A percentile compares a stretch with the other conserved stretches of the same genome.
phyloP scores from a whole-genome alignment of 2,888 invertebrate genomes.

The Hoplodrina ambigua region DNA sequence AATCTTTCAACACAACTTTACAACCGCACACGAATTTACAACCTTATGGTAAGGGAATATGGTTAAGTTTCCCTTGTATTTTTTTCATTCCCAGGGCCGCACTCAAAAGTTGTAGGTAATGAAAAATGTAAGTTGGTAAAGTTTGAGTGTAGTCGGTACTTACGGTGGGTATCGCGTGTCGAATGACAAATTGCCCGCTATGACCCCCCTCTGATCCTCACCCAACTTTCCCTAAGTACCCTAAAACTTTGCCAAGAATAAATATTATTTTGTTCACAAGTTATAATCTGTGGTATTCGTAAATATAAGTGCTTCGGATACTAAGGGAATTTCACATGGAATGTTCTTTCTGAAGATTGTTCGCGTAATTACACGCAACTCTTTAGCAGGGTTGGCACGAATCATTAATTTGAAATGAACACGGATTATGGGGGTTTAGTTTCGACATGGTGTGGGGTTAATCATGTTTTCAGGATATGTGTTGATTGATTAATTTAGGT shows the following conservation, averaged over 20 bases:
- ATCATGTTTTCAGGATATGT: slow-evolving; percentile 1
- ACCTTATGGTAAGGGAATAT: slow-evolving; percentile 26
- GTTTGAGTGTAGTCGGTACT: slow-evolving; percentile 75
- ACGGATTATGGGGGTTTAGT: slow-evolving; percentile 14
- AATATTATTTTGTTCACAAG: slow-evolving; percentile 68
- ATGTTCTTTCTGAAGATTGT: slow-evolving; percentile 39
- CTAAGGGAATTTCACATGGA: slow-evolving; percentile 20
- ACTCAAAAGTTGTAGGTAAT: slow-evolving; percentile 76
- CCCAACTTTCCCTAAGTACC: slow-evolving; percentile 64
- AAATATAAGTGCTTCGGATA: slow-evolving; percentile 47
- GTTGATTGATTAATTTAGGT: slow-evolving; percentile 24
- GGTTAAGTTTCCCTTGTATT: slow-evolving; percentile 34
- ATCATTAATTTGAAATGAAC: slow-evolving; percentile 38
- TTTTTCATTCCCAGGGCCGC: slow-evolving; percentile 52
- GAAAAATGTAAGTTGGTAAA: slow-evolving; percentile 84
- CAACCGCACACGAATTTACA: slow-evolving; percentile 6
- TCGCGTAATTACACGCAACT: slow-evolving; percentile 53
- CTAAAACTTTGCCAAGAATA: slow-evolving; percentile 67
- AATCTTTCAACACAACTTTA: slow-evolving; percentile 46
- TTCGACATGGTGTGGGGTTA: background rate
- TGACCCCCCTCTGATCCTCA: slow-evolving; percentile 76
- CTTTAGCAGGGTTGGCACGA: slow-evolving; percentile 32
- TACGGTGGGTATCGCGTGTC: slow-evolving; percentile 81
- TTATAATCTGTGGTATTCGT: slow-evolving; percentile 47
- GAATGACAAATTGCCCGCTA: slow-evolving; percentile 83